These are phyloP conservation scores for Antitype chi DNA, from an alignment of 2,888 invertebrate genomes.

Conservation along the genomic window DNA sequence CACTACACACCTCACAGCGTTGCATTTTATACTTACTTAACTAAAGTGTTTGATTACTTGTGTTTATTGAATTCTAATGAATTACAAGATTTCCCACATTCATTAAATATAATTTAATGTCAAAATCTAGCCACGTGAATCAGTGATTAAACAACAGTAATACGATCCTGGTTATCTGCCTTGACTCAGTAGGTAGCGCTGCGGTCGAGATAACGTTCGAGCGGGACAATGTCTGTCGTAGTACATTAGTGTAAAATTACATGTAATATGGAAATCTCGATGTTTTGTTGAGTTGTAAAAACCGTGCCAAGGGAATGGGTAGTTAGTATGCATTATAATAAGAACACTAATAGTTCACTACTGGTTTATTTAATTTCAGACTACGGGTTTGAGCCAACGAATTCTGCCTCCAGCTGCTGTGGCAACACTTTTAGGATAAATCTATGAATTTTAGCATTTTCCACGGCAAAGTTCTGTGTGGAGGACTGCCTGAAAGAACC, in stretches of 20 bases:
- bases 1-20: neutral
- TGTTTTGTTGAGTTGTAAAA: neutral
- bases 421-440: constrained; percentile 76
- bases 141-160: neutral
- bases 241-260: neutral
- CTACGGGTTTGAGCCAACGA: constrained; percentile 57
- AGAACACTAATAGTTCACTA: constrained; percentile 22
- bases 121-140: neutral
- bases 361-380: constrained; percentile 67
- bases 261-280: neutral
- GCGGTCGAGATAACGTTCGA: too few relatives aligned
- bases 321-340: neutral
- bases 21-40: neutral
- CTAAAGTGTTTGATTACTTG: neutral
- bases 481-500: constrained; percentile 74
- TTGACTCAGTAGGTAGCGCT: too few relatives aligned
- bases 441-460: constrained; percentile 55
- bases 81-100: neutral
- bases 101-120: neutral
- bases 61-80: neutral
- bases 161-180: neutral
- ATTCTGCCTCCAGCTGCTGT: constrained; percentile 66
- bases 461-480: constrained; percentile 74
- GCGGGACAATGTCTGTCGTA: neutral
- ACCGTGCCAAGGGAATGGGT: too few relatives aligned